These are phyloP conservation scores for Timema cristinae DNA, from an alignment of 2,888 invertebrate species.

Conservation along the genomic window DNA sequence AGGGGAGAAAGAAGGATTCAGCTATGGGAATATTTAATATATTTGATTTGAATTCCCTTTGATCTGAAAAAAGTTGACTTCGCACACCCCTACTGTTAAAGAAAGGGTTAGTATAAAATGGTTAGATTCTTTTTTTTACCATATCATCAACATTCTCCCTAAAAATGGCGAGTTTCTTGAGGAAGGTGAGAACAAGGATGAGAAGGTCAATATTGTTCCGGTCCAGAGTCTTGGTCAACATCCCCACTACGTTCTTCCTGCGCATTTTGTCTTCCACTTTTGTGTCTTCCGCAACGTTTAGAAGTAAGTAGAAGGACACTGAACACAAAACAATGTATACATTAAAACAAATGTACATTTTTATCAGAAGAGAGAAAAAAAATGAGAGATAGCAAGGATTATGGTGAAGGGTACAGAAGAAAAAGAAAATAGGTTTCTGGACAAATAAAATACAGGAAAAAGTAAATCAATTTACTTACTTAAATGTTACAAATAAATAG, in stretches of 20 bases:
- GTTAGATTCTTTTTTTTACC: constrained; percentile 46
- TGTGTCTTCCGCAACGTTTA: constrained; percentile 94
- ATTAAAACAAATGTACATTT: neutral
- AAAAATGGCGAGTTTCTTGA: constrained; percentile 92
- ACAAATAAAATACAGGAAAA: neutral
- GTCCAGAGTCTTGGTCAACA: constrained; percentile 84
- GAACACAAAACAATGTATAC: constrained; percentile 35
- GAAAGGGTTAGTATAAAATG: too few relatives aligned
- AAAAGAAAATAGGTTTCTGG: neutral
- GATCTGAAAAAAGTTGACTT: too few relatives aligned
- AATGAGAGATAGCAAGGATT: neutral
- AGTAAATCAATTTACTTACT: neutral
- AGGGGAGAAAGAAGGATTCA: too few relatives aligned
- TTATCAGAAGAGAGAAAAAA: too few relatives aligned
- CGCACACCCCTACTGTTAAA: too few relatives aligned
- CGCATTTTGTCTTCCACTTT: constrained; percentile 97
- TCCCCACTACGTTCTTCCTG: constrained; percentile 83
- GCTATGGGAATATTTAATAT: too few relatives aligned
- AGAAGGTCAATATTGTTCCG: constrained; percentile 86
- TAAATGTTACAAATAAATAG: neutral
- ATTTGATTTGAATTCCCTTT: too few relatives aligned
- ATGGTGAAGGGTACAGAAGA: neutral
- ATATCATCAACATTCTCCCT: constrained; percentile 92
- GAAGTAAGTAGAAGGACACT: constrained; percentile 87
- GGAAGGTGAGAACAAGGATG: constrained; percentile 85